Evolutionary conservation across 2,113 vertebrate genomes (phyloP).

Genomic region (chimpanzee (Pan troglodytes)): NHGRI_mPanTro3-v2.1_pri NC_072419.2:8868001-8868500

Average conservation of each 20-base stretch:
- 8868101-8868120: not conserved
- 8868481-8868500: not conserved
- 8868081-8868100: not conserved
- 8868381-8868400: not conserved
- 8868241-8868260: not conserved
- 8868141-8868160: not conserved
- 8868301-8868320: not conserved
- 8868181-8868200: not conserved
- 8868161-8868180: not conserved
- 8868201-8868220: not conserved
- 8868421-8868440: not conserved
- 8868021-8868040: not conserved
- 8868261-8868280: not conserved
- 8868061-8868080: not conserved
- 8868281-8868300: not conserved
- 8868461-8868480: not conserved
- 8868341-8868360: not conserved
- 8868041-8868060: not conserved
- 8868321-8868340: not conserved
- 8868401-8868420: not conserved
- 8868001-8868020: not conserved
- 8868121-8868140: not conserved
- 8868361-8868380: not conserved
- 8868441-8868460: not conserved
- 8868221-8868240: not conserved